A percentile compares a stretch with the other conserved stretches of the same genome.
Evolutionary conservation across 2,113 vertebrate species (phyloP).

Genomic region (Lycocorax pyrrhopterus): DNA sequence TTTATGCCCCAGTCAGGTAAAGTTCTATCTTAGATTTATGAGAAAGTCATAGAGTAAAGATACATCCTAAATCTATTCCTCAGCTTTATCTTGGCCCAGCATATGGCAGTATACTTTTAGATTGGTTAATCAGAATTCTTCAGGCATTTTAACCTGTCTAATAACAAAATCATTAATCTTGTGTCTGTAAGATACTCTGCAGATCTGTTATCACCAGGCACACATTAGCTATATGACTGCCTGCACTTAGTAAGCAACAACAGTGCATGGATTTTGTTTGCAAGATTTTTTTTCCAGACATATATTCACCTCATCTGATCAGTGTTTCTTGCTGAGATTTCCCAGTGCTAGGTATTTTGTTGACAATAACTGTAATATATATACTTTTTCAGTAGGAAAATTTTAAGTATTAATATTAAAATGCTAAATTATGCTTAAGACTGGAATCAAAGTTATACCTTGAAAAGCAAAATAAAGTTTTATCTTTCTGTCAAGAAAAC

Average conservation of each 20-base stretch:
- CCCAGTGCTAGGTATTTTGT: not conserved
- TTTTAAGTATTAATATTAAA: not conserved
- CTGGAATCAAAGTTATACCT: not conserved
- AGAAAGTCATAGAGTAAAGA: not conserved
- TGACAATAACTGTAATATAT: not conserved
- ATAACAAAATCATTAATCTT: not conserved
- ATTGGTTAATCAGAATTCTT: constrained; percentile 18
- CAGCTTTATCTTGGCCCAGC: constrained; percentile 33
- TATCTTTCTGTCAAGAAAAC: not conserved
- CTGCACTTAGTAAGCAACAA: not conserved
- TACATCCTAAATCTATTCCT: not conserved
- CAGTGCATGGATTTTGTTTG: not conserved
- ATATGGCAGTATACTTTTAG: not conserved
- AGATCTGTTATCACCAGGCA: not conserved
- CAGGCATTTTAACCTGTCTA: not conserved
- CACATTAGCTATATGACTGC: not conserved
- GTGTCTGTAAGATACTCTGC: not conserved
- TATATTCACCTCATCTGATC: not conserved
- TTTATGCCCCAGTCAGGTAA: not conserved
- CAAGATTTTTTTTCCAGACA: not conserved
- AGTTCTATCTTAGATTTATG: not conserved
- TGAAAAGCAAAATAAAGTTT: not conserved
- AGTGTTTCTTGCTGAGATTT: not conserved
- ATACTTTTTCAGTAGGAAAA: not conserved
- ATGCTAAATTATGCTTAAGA: not conserved